phyloP scores from a whole-genome alignment of 2,113 vertebrate genomes.

The Pseudopodoces humilis region DNA sequence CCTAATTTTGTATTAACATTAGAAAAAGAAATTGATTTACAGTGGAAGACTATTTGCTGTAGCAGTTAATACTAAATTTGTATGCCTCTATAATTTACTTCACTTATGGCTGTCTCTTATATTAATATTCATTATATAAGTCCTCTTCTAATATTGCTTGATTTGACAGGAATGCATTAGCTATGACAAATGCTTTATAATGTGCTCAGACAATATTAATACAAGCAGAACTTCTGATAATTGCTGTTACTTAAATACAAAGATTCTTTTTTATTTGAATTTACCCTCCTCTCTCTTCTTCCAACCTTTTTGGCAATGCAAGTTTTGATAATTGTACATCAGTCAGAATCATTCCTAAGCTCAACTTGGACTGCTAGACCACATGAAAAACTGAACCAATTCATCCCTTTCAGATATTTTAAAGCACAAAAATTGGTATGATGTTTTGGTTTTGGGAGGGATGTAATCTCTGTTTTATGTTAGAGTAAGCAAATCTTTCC shows the following conservation, averaged over 20 bases:
- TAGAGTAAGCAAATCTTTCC: not conserved
- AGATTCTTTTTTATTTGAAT: conserved; percentile 37
- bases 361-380: not conserved
- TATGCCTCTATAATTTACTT: conserved; percentile 82
- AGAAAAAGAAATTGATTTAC: conserved; percentile 74
- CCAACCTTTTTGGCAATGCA: not conserved
- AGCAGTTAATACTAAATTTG: conserved; percentile 78
- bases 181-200: conserved; percentile 76
- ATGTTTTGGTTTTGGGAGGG: not conserved
- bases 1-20: conserved; percentile 74
- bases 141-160: conserved; percentile 65
- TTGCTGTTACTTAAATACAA: conserved; percentile 65
- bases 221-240: conserved; percentile 66
- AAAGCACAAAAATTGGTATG: not conserved
- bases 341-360: not conserved
- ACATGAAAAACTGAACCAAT: not conserved
- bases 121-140: conserved; percentile 88
- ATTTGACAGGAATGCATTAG: conserved; percentile 77
- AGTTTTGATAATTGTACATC: not conserved
- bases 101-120: conserved; percentile 74
- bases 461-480: not conserved
- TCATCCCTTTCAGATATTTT: not conserved
- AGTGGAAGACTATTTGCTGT: conserved; percentile 71
- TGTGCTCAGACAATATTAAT: conserved; percentile 68
- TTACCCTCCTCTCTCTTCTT: not conserved